Evolutionary conservation across 1,140 invertebrate species (phyloP), one percentile per base, ranked within the genome.

Genomic region (Rhagoletis pomonella): DNA sequence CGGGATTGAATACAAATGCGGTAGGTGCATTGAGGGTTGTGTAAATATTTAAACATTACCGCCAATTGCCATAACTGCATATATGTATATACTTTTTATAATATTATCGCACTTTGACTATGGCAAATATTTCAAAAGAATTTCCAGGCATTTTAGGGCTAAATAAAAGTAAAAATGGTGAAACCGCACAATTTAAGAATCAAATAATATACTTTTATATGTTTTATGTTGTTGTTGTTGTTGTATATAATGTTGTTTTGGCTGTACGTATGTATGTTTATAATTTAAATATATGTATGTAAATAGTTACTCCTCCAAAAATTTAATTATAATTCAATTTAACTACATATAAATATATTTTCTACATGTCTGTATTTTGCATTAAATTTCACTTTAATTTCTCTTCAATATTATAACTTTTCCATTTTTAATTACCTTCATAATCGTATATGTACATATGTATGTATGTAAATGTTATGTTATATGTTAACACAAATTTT

Each of bases 251-350:
- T 47, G 10, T 62, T 14, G 60, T n/a, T 62, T 14, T 62, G 60
- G 0, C 4, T 62, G 60, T 62, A n/a, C 10, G 67, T 73, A 42
- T 62, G 85, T 86, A 29, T 86, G 55, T 62, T 64, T 86, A 62
- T 86, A 86, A 64, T 64, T 86, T 47, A 64, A 14, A 59, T 86
- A 59, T 58, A n/a, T 64, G 39, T 86, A 64, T 86, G 59, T 86
- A 86, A 86, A 86, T 86, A 86, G 85, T 86, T 86, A 42, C 85
- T 65, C 85, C 60, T 86, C 42, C 85, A 86, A 86, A 55, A 86
- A 86, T 86, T 86, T 86, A 64, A 50, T 64, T 86, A 64, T 86
- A 86, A 86, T 86, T 86, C 60, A 86, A 86, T 86, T 86, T 86
- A 86, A 86, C 85, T 86, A 86, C 85, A 86, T 86, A 86, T 65